Conservation (phyloP, 2,888 invertebrate genomes). For the Apodemia zela region DNA sequence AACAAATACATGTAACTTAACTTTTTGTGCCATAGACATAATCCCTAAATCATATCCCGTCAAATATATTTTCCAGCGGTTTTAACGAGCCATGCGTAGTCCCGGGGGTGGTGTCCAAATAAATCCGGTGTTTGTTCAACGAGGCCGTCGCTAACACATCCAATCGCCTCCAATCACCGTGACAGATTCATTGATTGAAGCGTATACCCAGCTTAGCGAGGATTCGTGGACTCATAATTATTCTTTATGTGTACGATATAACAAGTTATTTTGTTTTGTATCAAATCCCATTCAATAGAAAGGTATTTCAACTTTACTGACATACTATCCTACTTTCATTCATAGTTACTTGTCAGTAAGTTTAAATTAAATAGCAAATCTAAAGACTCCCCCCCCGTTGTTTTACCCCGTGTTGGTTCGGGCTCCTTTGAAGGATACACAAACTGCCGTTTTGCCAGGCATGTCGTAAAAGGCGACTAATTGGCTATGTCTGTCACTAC, state of each 20-base stretch:
- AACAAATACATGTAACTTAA: background rate
- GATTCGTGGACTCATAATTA: constrained; percentile 26
- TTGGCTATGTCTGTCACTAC: no score
- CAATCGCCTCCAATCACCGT: constrained; percentile 43
- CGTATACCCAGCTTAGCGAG: constrained; percentile 25
- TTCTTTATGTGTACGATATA: constrained; percentile 1
- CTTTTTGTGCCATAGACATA: background rate
- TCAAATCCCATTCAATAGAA: background rate
- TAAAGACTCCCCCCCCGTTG: no score
- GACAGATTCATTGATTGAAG: constrained; percentile 44
- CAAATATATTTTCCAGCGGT: constrained; percentile 15
- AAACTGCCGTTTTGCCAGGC: no score
- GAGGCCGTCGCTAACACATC: constrained; percentile 37
- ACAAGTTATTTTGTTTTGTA: background rate
- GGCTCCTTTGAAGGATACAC: no score
- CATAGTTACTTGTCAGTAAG: no score
- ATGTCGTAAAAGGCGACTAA: no score
- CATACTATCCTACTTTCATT: no score
- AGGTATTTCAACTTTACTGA: no score
- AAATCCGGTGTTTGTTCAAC: constrained; percentile 34
- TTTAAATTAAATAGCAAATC: no score
- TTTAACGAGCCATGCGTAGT: constrained; percentile 24
- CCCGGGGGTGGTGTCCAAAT: constrained; percentile 32
- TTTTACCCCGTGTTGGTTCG: no score
- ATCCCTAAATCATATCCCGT: constrained; percentile 13